Percentiles rank a stretch among this genome's conserved stretches.
Evolutionary conservation across 1,140 invertebrate genomes (phyloP).

Genomic region (Trichonephila clavipes): DNA sequence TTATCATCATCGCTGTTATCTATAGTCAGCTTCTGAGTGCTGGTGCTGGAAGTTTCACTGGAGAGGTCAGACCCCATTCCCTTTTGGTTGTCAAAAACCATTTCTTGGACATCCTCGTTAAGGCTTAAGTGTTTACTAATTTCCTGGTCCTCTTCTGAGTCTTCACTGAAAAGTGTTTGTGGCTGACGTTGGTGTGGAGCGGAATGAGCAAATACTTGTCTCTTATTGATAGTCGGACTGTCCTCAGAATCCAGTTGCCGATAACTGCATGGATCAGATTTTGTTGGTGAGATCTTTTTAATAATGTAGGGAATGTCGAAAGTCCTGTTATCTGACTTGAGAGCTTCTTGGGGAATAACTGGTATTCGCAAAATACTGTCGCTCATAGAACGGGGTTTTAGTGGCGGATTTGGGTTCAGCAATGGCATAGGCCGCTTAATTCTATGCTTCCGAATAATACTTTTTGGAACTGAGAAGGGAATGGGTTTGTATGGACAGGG

Average conservation of each 20-base stretch:
- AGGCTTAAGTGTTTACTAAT: neutral
- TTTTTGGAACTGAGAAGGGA: neutral
- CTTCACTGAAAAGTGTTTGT: neutral
- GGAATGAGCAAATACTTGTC: too few species aligned
- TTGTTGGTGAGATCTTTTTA: slow-evolving; percentile 58
- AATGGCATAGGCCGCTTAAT: neutral
- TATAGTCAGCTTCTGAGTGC: slow-evolving; percentile 22
- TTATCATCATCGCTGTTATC: slow-evolving; percentile 41
- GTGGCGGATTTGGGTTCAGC: slow-evolving; percentile 42
- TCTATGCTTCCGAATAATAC: neutral
- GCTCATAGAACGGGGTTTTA: slow-evolving; percentile 48
- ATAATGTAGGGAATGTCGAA: neutral
- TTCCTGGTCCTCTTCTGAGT: neutral
- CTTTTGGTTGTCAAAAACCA: neutral
- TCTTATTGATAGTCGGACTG: neutral
- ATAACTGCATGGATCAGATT: slow-evolving; percentile 47
- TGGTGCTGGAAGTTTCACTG: slow-evolving; percentile 33
- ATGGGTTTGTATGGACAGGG: neutral
- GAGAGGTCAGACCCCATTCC: slow-evolving; percentile 21
- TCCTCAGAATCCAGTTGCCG: slow-evolving; percentile 14
- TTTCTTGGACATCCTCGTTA: neutral
- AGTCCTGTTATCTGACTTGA: neutral
- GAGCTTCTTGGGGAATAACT: neutral
- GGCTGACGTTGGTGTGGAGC: neutral
- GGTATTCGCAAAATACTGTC: slow-evolving; percentile 47